These are phyloP conservation scores for Intellagama lesueurii DNA, from an alignment of 2,797 vertebrate species.

Conservation along the genomic window DNA sequence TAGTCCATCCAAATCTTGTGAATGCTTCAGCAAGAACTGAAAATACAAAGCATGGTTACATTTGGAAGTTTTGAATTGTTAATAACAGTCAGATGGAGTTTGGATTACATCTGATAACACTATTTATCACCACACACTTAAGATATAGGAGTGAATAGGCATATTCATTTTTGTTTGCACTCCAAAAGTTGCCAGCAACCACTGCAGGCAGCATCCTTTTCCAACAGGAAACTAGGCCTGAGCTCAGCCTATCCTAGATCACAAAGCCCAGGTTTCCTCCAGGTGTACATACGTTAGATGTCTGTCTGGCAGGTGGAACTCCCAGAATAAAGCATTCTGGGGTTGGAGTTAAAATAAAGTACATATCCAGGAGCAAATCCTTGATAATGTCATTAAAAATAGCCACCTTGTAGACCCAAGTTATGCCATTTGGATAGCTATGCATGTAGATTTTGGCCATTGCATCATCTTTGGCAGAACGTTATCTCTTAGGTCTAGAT, in stretches of 20 bases:
- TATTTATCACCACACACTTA: not conserved
- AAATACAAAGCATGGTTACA: not conserved
- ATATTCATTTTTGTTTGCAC: no score
- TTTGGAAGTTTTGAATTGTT: not conserved
- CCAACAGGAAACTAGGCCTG: no score
- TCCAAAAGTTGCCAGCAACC: no score
- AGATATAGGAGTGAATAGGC: not conserved
- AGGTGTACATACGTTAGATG: no score
- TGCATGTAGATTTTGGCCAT: not conserved
- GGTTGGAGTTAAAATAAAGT: no score
- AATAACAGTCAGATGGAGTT: not conserved
- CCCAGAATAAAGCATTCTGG: no score
- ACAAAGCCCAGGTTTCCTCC: no score
- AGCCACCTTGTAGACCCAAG: not conserved
- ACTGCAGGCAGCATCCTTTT: no score
- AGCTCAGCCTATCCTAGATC: no score
- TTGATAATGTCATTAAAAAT: not conserved
- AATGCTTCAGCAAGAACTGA: not conserved
- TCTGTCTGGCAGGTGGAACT: no score
- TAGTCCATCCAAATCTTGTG: not conserved
- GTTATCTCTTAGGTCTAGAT: not conserved
- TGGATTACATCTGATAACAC: not conserved
- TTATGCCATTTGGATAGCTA: no score
- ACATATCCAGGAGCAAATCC: not conserved
- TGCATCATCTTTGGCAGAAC: not conserved